Evolutionary conservation across 2,888 invertebrate genomes (phyloP).

Genomic region (Standfussiana lucernea): DNA sequence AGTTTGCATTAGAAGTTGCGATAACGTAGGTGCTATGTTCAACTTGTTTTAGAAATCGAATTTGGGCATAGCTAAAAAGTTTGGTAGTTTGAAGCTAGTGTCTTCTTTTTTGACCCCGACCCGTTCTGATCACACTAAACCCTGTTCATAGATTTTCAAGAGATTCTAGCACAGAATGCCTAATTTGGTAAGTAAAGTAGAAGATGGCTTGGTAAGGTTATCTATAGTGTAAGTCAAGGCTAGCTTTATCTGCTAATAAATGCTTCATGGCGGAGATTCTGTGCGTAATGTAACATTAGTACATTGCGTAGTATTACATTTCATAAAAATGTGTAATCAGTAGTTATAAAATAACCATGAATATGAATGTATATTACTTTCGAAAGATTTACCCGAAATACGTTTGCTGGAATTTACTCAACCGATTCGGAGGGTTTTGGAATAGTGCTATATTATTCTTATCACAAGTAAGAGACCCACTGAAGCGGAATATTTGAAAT

Average conservation of each 20-base stretch:
- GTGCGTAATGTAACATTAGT: constrained; percentile 40
- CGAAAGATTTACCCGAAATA: constrained; percentile 72
- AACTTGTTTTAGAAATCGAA: constrained; percentile 87
- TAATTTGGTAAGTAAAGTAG: constrained; percentile 78
- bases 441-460: constrained; percentile 69
- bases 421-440: constrained; percentile 66
- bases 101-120: constrained; percentile 85
- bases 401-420: constrained; percentile 71
- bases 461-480: constrained; percentile 51
- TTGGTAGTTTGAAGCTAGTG: constrained; percentile 89
- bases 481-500: constrained; percentile 61
- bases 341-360: constrained; percentile 67
- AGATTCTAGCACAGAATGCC: constrained; percentile 76
- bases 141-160: constrained; percentile 78
- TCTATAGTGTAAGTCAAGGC: constrained; percentile 68
- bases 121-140: constrained; percentile 81
- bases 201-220: constrained; percentile 66
- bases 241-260: constrained; percentile 53
- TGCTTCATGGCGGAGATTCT: constrained; percentile 53
- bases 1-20: constrained; percentile 89
- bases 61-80: constrained; percentile 86
- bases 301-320: constrained; percentile 47
- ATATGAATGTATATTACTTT: constrained; percentile 68
- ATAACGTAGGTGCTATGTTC: constrained; percentile 89
- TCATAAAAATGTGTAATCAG: constrained; percentile 51